Conservation (phyloP, 1,140 invertebrate species). For the Asbolus verrucosus region DNA sequence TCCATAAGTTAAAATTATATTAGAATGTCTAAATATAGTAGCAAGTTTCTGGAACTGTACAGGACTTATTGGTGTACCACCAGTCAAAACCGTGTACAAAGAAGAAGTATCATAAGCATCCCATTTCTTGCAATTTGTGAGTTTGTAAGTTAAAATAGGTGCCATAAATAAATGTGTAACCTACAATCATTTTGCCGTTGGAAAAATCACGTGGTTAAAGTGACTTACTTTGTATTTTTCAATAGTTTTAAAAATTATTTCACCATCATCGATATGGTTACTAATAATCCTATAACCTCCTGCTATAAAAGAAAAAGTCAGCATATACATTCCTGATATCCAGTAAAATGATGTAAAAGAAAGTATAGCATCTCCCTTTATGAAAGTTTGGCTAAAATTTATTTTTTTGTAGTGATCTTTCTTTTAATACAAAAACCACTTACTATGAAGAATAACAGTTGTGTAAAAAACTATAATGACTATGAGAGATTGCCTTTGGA, state of each 20-base stretch:
- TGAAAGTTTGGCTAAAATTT: background rate
- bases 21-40: constrained; percentile 18
- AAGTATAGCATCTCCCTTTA: too few species aligned
- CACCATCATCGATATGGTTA: too few species aligned
- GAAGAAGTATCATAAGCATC: constrained; percentile 3
- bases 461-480: constrained; percentile 65
- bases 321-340: too few species aligned
- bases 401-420: too few species aligned
- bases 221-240: too few species aligned
- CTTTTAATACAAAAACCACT: background rate
- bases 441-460: background rate
- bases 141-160: constrained; percentile 17
- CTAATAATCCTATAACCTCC: too few species aligned
- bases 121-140: constrained; percentile 7
- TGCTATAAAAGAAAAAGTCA: too few species aligned
- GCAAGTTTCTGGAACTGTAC: constrained; percentile 3
- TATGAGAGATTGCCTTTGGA: constrained; percentile 80
- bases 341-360: too few species aligned
- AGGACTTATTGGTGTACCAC: constrained; percentile 10
- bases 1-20: constrained; percentile 1
- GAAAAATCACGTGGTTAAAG: too few species aligned
- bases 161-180: constrained; percentile 8
- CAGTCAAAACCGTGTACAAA: background rate
- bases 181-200: too few species aligned
- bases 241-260: too few species aligned